These are phyloP conservation scores for Lasiommata megera DNA, from an alignment of 2,888 invertebrate species.

Conservation along the genomic window DNA sequence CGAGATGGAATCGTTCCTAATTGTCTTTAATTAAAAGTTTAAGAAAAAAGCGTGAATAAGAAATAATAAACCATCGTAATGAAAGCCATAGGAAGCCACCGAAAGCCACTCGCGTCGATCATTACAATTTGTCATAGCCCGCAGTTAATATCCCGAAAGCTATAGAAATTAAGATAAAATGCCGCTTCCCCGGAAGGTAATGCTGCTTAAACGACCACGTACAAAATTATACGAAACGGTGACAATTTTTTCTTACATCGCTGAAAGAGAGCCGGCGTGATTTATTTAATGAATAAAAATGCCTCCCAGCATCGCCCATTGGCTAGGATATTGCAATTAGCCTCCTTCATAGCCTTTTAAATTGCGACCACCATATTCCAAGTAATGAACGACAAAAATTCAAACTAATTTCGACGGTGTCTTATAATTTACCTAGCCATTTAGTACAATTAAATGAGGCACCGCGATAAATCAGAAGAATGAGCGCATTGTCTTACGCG, in stretches of 20 bases:
- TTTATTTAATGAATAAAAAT: conserved; percentile 81
- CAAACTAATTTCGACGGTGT: conserved; percentile 15
- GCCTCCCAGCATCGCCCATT: conserved; percentile 52
- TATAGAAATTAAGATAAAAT: conserved; percentile 77
- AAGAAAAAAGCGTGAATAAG: background rate
- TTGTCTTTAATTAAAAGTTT: too few relatives aligned
- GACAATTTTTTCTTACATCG: conserved; percentile 76
- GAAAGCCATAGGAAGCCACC: background rate
- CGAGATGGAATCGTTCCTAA: too few relatives aligned
- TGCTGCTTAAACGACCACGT: conserved; percentile 69
- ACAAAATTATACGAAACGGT: conserved; percentile 77
- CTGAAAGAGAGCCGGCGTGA: conserved; percentile 61
- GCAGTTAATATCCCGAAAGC: conserved; percentile 49
- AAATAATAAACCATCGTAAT: background rate
- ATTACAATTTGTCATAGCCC: conserved; percentile 39
- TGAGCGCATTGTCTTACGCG: conserved; percentile 21
- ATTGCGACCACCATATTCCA: conserved; percentile 37
- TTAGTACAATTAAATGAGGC: conserved; percentile 20
- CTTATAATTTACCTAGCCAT: conserved; percentile 27
- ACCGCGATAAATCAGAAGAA: conserved; percentile 24
- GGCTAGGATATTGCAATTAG: conserved; percentile 71
- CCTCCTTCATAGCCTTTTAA: conserved; percentile 60
- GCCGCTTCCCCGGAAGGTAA: conserved; percentile 62
- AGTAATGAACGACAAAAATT: conserved; percentile 10
- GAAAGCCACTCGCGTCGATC: conserved; percentile 25